Percentiles rank a stretch among this genome's conserved stretches.
Evolutionary conservation across 2,888 invertebrate species (phyloP).

Genomic region (Trissoscelio sp.): DNA sequence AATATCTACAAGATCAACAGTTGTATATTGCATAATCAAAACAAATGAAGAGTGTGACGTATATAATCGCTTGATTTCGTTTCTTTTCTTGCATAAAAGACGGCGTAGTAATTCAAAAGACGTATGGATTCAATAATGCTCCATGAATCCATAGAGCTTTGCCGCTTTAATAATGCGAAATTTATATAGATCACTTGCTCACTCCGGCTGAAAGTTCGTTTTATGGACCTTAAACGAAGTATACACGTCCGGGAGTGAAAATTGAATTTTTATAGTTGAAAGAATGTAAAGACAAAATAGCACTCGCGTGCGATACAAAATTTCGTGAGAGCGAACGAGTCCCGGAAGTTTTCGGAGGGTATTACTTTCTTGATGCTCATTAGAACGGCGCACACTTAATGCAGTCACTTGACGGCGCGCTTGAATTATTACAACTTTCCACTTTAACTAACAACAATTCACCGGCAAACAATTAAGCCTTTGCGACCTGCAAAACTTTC

Average conservation of each 20-base stretch:
- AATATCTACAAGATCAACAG: too few relatives aligned
- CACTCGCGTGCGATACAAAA: slow-evolving; percentile 11
- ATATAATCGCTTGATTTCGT: slow-evolving; percentile 19
- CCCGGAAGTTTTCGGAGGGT: slow-evolving; percentile 31
- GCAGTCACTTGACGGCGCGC: slow-evolving; percentile 63
- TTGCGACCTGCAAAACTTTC: slow-evolving; percentile 74
- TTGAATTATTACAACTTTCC: slow-evolving; percentile 80
- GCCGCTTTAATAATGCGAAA: slow-evolving; percentile 64
- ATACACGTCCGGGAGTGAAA: slow-evolving; percentile 2
- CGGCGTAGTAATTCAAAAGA: slow-evolving; percentile 57
- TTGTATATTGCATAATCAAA: slow-evolving; percentile 2
- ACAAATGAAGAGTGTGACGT: not conserved
- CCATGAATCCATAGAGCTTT: slow-evolving; percentile 52
- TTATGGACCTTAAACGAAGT: slow-evolving; percentile 53
- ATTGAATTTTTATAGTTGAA: slow-evolving; percentile 42
- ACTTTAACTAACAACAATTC: slow-evolving; percentile 81
- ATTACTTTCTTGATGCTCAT: slow-evolving; percentile 57
- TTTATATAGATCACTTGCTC: slow-evolving; percentile 61
- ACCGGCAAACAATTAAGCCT: slow-evolving; percentile 79
- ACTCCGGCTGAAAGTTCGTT: slow-evolving; percentile 30
- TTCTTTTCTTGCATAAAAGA: slow-evolving; percentile 34
- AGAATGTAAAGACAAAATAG: slow-evolving; percentile 36
- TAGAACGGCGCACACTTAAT: slow-evolving; percentile 60
- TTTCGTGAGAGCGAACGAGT: not conserved
- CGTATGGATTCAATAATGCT: slow-evolving; percentile 64